Conservation (phyloP, 2,888 invertebrate genomes). For the Alloplasta piceator region DNA sequence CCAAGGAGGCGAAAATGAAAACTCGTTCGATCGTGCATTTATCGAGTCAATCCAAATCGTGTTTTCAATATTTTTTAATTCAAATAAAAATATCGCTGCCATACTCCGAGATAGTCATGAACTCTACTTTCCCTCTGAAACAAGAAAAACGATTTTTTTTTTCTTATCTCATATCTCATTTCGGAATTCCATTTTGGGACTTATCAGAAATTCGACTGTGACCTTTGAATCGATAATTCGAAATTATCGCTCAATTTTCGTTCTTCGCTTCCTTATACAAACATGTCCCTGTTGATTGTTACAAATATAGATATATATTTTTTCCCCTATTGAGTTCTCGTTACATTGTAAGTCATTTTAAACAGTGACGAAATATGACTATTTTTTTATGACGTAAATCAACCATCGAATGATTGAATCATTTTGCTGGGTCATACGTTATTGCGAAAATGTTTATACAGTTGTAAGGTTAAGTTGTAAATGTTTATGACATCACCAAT, state of each 20-base stretch:
- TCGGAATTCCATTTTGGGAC: too few species aligned
- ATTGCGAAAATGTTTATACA: slow-evolving; percentile 23
- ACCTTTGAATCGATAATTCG: not conserved
- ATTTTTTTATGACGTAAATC: not conserved
- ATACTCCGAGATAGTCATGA: not conserved
- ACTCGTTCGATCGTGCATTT: not conserved
- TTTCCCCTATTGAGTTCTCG: not conserved
- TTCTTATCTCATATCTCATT: not conserved
- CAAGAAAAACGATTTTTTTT: not conserved
- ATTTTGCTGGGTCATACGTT: slow-evolving; percentile 1
- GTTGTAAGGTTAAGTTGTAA: slow-evolving; percentile 32
- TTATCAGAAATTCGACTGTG: not conserved
- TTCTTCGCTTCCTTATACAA: not conserved
- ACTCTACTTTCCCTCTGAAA: not conserved
- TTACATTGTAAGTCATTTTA: not conserved
- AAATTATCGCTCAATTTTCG: not conserved
- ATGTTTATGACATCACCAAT: slow-evolving; percentile 25
- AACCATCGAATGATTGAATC: slow-evolving; percentile 12
- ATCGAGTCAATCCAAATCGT: not conserved
- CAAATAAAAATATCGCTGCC: not conserved
- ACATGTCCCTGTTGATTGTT: not conserved
- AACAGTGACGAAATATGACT: not conserved
- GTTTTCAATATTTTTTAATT: slow-evolving; percentile 7
- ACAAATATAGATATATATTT: too few species aligned
- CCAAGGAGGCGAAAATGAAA: too few species aligned